Evolutionary conservation across 2,888 invertebrate genomes (phyloP).

Genomic region (Himalopsyche tibetana): DNA sequence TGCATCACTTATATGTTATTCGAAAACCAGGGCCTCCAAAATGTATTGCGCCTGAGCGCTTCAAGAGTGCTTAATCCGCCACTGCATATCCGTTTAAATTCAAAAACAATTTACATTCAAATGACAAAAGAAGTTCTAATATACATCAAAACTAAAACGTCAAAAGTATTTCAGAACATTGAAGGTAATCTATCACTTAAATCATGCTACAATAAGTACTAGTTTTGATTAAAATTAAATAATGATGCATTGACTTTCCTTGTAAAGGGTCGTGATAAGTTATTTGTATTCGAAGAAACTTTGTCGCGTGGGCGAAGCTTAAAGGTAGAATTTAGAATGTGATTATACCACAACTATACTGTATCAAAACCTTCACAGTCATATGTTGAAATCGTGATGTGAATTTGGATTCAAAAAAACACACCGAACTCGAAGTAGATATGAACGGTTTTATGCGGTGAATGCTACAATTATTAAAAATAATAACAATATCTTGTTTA

Average conservation of each 20-base stretch:
- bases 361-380: slow-evolving; percentile 1
- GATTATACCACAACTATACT: background rate
- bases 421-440: background rate
- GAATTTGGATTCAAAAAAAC: background rate
- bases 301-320: slow-evolving; percentile 41
- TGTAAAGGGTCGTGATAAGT: slow-evolving; percentile 21
- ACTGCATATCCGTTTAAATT: background rate
- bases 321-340: background rate
- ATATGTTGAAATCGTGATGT: slow-evolving; percentile 5
- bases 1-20: too few species aligned
- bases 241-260: background rate
- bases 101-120: background rate
- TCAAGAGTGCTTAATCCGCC: too few species aligned
- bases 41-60: too few species aligned
- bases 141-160: background rate
- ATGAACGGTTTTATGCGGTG: background rate
- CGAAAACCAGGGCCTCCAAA: too few species aligned
- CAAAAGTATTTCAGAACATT: background rate
- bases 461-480: background rate
- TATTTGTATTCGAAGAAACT: slow-evolving; percentile 2
- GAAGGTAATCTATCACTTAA: background rate
- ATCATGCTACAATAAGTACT: background rate
- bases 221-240: background rate
- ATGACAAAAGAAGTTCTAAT: background rate
- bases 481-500: too few species aligned